Evolutionary conservation across 2,797 vertebrate genomes (phyloP).

Genomic region (Sebastes cheni): DNA sequence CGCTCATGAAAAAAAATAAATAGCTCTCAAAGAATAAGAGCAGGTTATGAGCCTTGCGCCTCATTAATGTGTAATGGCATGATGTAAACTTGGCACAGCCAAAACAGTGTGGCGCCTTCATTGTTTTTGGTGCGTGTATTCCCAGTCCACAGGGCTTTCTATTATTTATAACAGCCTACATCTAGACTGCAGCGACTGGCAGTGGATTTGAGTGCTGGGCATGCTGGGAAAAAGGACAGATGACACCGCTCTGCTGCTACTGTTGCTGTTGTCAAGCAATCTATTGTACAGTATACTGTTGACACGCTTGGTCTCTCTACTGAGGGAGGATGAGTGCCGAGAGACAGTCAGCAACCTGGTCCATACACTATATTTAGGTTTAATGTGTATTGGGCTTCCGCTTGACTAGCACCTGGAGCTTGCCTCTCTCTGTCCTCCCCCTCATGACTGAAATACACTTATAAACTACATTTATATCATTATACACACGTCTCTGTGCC

Average conservation of each 20-base stretch:
- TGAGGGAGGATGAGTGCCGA: slow-evolving; percentile 19
- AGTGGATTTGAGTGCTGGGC: slow-evolving; percentile 54
- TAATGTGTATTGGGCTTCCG: not conserved
- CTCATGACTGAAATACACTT: not conserved
- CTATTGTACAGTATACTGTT: slow-evolving; percentile 28
- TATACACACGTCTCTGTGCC: not conserved
- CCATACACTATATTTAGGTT: slow-evolving; percentile 20
- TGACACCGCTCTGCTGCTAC: slow-evolving; percentile 64
- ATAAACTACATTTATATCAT: not conserved
- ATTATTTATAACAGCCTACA: slow-evolving; percentile 78
- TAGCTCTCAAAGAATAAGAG: slow-evolving; percentile 61
- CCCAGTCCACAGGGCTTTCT: slow-evolving; percentile 56
- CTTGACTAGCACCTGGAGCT: not conserved
- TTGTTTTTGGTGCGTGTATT: slow-evolving; percentile 72
- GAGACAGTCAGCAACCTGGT: slow-evolving; percentile 22
- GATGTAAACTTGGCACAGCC: slow-evolving; percentile 51
- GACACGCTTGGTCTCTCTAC: slow-evolving; percentile 37
- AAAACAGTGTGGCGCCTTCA: slow-evolving; percentile 33
- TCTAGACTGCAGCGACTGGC: slow-evolving; percentile 57
- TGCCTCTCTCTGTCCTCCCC: not conserved
- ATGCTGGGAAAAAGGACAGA: slow-evolving; percentile 69
- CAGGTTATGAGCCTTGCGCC: slow-evolving; percentile 45
- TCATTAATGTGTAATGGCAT: slow-evolving; percentile 72
- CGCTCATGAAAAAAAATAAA: slow-evolving; percentile 56
- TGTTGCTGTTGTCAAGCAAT: slow-evolving; percentile 37